A percentile compares a stretch with the other conserved stretches of the same genome.
Conservation (phyloP, 1,140 invertebrate species). For the Heterodera schachtii region DNA sequence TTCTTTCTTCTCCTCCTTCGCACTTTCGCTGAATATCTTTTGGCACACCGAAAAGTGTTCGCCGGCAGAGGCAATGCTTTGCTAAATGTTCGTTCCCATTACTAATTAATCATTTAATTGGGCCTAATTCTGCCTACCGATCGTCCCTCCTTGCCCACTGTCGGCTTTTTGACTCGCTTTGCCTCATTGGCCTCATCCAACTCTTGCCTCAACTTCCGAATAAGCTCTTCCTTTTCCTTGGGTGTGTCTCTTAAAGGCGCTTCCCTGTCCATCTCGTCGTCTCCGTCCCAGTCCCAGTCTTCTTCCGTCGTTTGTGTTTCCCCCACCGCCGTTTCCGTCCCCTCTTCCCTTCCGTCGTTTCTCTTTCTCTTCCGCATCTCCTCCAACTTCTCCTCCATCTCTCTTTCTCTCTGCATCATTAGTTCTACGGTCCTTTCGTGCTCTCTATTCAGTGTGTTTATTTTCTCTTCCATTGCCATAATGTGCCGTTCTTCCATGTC, state of each 20-base stretch:
- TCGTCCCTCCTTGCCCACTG: conserved; percentile 3
- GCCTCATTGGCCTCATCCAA: conserved; percentile 20
- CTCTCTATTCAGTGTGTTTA: conserved; percentile 21
- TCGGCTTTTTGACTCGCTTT: neutral
- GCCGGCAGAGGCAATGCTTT: conserved; percentile 26
- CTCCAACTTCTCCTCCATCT: conserved; percentile 24
- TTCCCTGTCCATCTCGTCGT: conserved; percentile 8
- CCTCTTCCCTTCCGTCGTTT: conserved; percentile 9
- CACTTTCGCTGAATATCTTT: conserved; percentile 14
- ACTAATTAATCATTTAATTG: neutral
- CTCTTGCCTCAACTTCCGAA: conserved; percentile 12
- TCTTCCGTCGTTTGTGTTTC: conserved; percentile 24
- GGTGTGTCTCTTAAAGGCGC: neutral
- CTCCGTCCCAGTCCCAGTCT: neutral
- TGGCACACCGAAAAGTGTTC: conserved; percentile 37
- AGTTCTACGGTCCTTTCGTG: conserved; percentile 36
- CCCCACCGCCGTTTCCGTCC: conserved; percentile 12
- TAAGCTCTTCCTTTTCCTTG: conserved; percentile 33
- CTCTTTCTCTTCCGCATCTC: neutral
- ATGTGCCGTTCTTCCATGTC: conserved; percentile 21
- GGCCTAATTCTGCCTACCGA: neutral
- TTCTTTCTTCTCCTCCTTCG: conserved; percentile 20
- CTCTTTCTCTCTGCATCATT: conserved; percentile 25
- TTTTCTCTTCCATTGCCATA: conserved; percentile 26
- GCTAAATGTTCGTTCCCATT: conserved; percentile 17